Conservation (phyloP, 2,113 vertebrate genomes). For the Ascaphus truei region DNA sequence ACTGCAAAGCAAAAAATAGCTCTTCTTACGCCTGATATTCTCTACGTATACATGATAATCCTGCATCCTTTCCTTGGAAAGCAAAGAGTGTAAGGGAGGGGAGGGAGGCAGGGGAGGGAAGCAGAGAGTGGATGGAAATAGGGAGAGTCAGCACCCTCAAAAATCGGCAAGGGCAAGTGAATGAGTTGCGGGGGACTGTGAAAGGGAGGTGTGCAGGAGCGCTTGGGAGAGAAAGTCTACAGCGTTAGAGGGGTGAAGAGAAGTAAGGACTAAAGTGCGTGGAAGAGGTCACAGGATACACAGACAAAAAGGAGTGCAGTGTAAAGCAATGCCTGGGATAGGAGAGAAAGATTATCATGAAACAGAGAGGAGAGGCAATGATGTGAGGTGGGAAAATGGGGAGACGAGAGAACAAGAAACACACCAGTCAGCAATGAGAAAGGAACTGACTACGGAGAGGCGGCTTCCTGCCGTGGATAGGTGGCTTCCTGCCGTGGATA, state of each 20-base stretch:
- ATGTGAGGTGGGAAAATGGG: neutral
- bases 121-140: neutral
- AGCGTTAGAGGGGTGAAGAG: no score
- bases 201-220: no score
- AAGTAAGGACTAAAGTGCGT: no score
- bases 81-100: slow-evolving; percentile 1
- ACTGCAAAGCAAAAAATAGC: slow-evolving; percentile 35
- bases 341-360: neutral
- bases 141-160: neutral
- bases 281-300: no score
- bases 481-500: neutral
- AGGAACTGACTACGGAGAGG: neutral
- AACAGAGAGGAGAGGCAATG: neutral
- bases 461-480: neutral
- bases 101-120: neutral
- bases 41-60: slow-evolving; percentile 29
- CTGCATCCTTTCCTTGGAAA: slow-evolving; percentile 33
- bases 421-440: neutral
- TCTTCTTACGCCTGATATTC: slow-evolving; percentile 26
- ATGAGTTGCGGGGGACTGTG: no score
- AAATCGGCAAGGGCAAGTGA: neutral
- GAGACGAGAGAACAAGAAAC: neutral
- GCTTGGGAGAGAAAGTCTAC: no score
- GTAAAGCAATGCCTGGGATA: neutral
- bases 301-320: no score